These are phyloP conservation scores for Electrophaes corylata DNA, from an alignment of 2,888 invertebrate genomes.

Conservation along the genomic window DNA sequence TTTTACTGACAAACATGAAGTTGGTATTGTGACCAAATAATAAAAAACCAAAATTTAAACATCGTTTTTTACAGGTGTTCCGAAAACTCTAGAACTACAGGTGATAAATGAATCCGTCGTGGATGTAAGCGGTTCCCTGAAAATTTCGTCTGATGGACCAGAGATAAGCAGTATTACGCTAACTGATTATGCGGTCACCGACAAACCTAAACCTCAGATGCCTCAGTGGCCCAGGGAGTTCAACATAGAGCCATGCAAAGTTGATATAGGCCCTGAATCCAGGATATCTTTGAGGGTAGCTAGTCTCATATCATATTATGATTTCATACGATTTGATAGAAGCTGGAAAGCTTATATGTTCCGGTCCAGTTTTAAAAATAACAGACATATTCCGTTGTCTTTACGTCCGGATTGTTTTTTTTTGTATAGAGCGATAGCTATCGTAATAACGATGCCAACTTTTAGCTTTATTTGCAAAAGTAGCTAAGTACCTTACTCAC, in stretches of 20 bases:
- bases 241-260: constrained; percentile 71
- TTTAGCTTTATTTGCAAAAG: no score
- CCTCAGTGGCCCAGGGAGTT: constrained; percentile 83
- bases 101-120: constrained; percentile 84
- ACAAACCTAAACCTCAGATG: constrained; percentile 65
- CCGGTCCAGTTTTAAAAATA: no score
- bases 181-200: constrained; percentile 70
- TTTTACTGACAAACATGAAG: background rate
- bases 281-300: constrained; percentile 70
- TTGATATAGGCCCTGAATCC: constrained; percentile 74
- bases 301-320: no score
- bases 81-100: constrained; percentile 68
- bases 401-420: no score
- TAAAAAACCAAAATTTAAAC: background rate
- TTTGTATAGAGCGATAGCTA: no score
- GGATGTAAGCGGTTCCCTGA: constrained; percentile 77
- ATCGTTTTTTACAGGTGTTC: constrained; percentile 67
- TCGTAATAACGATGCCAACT: no score
- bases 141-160: constrained; percentile 81
- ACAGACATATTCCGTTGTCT: background rate
- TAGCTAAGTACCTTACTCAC: no score
- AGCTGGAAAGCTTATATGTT: background rate
- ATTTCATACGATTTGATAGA: background rate
- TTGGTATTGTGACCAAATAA: background rate
- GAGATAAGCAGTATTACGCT: constrained; percentile 77